Conservation (phyloP, 2,888 invertebrate species). For the Aethes cnicana region DNA sequence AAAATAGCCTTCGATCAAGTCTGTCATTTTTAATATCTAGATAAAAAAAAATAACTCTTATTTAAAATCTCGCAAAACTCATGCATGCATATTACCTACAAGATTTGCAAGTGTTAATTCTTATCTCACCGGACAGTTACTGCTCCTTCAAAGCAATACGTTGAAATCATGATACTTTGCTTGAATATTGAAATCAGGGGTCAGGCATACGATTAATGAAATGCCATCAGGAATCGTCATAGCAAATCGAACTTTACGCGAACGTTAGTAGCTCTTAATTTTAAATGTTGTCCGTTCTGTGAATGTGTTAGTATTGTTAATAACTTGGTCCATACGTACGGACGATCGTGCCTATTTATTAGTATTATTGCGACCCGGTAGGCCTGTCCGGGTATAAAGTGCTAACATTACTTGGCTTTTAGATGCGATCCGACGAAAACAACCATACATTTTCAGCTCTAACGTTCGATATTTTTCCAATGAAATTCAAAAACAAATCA, state of each 20-base stretch:
- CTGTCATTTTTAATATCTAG: too few species aligned
- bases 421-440: too few species aligned
- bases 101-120: neutral
- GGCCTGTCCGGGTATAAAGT: neutral
- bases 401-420: too few species aligned
- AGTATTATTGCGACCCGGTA: neutral
- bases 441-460: too few species aligned
- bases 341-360: neutral
- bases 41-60: too few species aligned
- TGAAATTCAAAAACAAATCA: too few species aligned
- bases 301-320: conserved; percentile 16
- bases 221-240: conserved; percentile 11
- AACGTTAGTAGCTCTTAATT: neutral
- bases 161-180: conserved; percentile 44
- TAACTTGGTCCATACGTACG: conserved; percentile 12
- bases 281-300: neutral
- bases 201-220: conserved; percentile 33
- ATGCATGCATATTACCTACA: too few species aligned
- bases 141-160: conserved; percentile 15
- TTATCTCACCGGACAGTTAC: neutral
- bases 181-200: conserved; percentile 54
- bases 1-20: too few species aligned
- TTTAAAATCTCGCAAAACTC: too few species aligned
- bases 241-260: neutral
- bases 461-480: too few species aligned